phyloP scores from a whole-genome alignment of 2,888 invertebrate genomes.

The Toxonevra muliebris region DNA sequence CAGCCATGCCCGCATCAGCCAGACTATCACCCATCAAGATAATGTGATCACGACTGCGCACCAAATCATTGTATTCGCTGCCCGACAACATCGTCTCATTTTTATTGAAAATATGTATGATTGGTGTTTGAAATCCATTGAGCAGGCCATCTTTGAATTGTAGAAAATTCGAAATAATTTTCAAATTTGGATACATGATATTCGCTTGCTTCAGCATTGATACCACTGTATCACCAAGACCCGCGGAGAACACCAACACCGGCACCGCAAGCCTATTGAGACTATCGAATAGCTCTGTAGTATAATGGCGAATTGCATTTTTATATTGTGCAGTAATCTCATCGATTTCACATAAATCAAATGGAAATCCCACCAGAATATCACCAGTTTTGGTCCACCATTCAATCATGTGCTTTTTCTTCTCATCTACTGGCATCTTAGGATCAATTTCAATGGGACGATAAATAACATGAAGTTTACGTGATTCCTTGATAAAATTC shows the following conservation, averaged over 20 bases:
- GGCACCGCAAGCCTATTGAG: constrained; percentile 78
- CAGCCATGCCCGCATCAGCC: constrained; percentile 93
- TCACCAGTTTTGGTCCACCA: constrained; percentile 80
- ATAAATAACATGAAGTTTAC: constrained; percentile 74
- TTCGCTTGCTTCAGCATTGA: constrained; percentile 77
- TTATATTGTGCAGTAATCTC: constrained; percentile 67
- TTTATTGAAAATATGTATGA: constrained; percentile 95
- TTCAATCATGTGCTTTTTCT: constrained; percentile 79
- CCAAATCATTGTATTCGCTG: constrained; percentile 80
- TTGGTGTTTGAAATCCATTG: constrained; percentile 75
- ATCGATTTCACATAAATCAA: constrained; percentile 69
- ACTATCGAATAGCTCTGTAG: constrained; percentile 73
- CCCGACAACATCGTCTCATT: constrained; percentile 85
- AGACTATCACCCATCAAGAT: constrained; percentile 92
- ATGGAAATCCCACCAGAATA: constrained; percentile 70
- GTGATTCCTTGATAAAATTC: constrained; percentile 71
- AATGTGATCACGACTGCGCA: constrained; percentile 78
- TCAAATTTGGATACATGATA: constrained; percentile 76
- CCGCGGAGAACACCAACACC: constrained; percentile 93
- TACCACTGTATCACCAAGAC: constrained; percentile 88
- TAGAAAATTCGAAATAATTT: constrained; percentile 88
- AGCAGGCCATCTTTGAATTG: constrained; percentile 75
- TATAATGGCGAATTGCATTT: constrained; percentile 71
- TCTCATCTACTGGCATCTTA: constrained; percentile 74
- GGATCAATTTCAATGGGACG: constrained; percentile 88